Base-by-base conservation (phyloP, 2,888 invertebrate species). In the Clepsis dumicolana region DNA sequence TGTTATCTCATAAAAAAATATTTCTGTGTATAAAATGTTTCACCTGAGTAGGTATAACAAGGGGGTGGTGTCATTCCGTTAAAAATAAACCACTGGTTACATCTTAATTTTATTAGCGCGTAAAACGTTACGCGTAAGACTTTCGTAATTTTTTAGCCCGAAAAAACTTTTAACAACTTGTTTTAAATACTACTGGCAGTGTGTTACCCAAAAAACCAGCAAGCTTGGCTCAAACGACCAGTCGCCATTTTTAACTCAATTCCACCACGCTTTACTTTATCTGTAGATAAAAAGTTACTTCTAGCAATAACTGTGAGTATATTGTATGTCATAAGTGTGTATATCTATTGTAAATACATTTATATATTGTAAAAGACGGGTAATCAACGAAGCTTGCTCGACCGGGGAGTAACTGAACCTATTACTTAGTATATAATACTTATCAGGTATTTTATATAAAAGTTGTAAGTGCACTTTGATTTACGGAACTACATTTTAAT, bases 11-110 rank as follows among this genome's bases (percentile, higher is more conserved):
- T 92, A 91, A 92, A 92, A 93, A 93, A 93, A 93, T 91, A 91
- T 90, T 90, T 91, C 88, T 91, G 90, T 91, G 85, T 92, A 91
- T 93, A 93, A 91, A 93, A 91, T 90, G 91, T 90, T 89, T 91
- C 84, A 90, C 84, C 80, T 83, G 88, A 89, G 24, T 10, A 41
- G 41, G 90, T 85, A 85, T 90, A 93, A 93, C 92, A 91, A 89
- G 82, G 77, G 79, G 79, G 79, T 77, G 77, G 77, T 73, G 76
- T 77, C 80, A 85, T 81, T 83, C 80, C 77, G 85, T 81, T 82
- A 80, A 84, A 84, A 80, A 76, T 70, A 71, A 60, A 59, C 65
- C 71, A 70, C 59, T 59, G 56, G 53, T 48, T 29, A 35, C 14
- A 44, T 63, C 29, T 12, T 60, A 56, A 56, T 44, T 61, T 62